Evolutionary conservation across 2,888 invertebrate genomes (phyloP), one percentile per base, ranked within the genome.

Genomic region (Onthophagus sagittarius): DNA sequence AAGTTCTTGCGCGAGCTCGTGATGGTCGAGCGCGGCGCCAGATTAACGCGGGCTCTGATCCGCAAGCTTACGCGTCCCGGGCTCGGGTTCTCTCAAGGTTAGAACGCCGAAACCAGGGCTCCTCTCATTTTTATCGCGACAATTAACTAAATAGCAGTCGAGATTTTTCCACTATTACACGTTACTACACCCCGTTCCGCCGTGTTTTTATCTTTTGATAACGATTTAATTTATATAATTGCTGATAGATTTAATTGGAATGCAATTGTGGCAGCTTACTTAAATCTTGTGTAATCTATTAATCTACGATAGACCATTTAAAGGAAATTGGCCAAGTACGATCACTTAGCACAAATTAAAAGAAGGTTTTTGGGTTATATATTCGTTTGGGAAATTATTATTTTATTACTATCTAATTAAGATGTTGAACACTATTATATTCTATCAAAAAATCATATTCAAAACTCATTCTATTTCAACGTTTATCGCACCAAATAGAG

Each of bases 11-110:
- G 80, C 80, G 79, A 77, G 87, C 86, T 23, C 88, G 89, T 88
- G 89, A 89, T 87, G 88, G 81, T 81, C 88, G 88, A 87, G 89
- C 89, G 88, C 88, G 89, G 89, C 89, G 88, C 83, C 87, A 88
- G 90, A 90, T 89, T 90, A 89, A 88, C 87, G 86, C 86, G 87
- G 88, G 87, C 81, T 82, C 83, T 82, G 82, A 83, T 83, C 82
- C 82, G 75, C 67, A 53, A 79, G 80, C 81, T 83, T 79, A 81
- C 5, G 39, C 39, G 39, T 53, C 39, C 39, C 39, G 39, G 39
- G 23, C 23, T 11, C 39, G 39, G 39, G 39, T 53, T 11, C 39
- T 23, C 23, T 53, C 39, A 53, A 53, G 39, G 39, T 53, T 53
- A 53, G 39, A 11, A 53, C 39, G 39, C 39, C 39, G 39, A 53